Conservation (phyloP, 2,113 vertebrate species). For the Alaudala cheleensis region DNA sequence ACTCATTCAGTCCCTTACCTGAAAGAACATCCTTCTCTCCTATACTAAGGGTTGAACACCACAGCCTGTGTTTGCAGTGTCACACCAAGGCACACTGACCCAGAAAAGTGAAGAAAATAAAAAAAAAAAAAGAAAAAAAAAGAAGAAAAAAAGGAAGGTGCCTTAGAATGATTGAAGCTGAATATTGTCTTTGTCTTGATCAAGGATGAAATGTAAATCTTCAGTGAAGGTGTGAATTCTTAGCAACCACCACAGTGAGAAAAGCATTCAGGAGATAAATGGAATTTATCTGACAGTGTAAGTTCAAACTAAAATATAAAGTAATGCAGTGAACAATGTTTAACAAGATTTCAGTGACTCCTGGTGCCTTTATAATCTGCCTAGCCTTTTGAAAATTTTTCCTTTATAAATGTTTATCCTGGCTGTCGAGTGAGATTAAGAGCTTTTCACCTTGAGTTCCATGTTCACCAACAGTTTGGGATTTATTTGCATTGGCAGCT, state of each 20-base stretch:
- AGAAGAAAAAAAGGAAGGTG: neutral
- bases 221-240: constrained; percentile 63
- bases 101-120: neutral
- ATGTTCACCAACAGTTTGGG: neutral
- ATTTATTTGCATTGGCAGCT: constrained; percentile 49
- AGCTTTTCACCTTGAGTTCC: constrained; percentile 62
- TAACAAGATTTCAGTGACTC: constrained; percentile 73
- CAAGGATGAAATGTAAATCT: constrained; percentile 67
- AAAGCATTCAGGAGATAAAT: constrained; percentile 69
- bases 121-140: neutral
- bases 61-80: neutral
- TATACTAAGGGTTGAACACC: neutral
- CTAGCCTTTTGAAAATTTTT: constrained; percentile 70
- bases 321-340: constrained; percentile 66
- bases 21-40: neutral
- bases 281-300: constrained; percentile 71
- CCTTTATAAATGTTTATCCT: constrained; percentile 68
- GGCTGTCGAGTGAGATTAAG: constrained; percentile 70
- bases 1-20: neutral
- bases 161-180: constrained; percentile 36
- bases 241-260: constrained; percentile 59
- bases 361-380: constrained; percentile 69
- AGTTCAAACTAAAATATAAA: constrained; percentile 69
- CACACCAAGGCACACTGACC: constrained; percentile 7
- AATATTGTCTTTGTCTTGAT: constrained; percentile 58